phyloP scores from a whole-genome alignment of 2,113 vertebrate species.

The Casuarius casuarius region DNA sequence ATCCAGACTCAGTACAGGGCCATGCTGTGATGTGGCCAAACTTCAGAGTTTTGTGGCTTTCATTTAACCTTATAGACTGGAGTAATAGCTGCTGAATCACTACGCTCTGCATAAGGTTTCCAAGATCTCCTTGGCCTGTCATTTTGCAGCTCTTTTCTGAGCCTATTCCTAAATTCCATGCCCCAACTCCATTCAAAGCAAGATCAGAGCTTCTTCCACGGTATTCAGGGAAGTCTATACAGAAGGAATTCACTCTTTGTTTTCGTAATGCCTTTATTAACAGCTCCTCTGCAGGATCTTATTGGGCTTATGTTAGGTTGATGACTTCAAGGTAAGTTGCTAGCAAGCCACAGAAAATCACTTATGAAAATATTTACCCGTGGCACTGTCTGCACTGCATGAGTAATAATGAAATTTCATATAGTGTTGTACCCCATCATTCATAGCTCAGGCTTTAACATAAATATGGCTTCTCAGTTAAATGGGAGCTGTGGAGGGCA shows the following conservation, averaged over 20 bases:
- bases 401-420: not conserved
- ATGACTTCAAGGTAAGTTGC: not conserved
- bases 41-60: not conserved
- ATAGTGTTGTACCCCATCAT: not conserved
- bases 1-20: not conserved
- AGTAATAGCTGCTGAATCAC: not conserved
- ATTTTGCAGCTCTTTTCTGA: not conserved
- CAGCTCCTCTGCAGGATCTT: not conserved
- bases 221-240: not conserved
- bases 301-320: not conserved
- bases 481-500: not conserved
- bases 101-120: not conserved
- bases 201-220: not conserved
- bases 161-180: not conserved
- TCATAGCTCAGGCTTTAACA: not conserved
- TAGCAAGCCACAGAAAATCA: not conserved
- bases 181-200: not conserved
- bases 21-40: not conserved
- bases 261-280: not conserved
- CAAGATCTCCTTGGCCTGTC: not conserved
- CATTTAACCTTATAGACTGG: not conserved
- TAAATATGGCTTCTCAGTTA: rapidly evolving
- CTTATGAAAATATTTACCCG: not conserved
- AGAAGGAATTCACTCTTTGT: not conserved
- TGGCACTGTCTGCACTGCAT: not conserved